phyloP scores from a whole-genome alignment of 2,888 invertebrate genomes.

The Drosophila basisetae region DNA sequence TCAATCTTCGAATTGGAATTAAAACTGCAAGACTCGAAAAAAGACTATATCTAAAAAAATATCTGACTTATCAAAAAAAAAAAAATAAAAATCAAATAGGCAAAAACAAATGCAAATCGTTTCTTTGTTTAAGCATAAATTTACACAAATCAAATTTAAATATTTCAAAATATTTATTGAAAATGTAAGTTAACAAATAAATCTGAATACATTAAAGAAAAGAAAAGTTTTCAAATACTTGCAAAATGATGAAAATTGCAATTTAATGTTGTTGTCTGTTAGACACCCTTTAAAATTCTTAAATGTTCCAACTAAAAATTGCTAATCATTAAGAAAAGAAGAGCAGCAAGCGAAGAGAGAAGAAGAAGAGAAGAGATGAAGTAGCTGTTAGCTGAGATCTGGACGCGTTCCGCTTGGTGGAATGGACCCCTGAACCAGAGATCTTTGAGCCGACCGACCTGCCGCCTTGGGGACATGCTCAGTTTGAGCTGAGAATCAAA shows the following conservation, averaged over 20 bases:
- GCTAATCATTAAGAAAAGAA: too few species aligned
- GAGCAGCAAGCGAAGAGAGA: not conserved
- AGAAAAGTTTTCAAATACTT: too few species aligned
- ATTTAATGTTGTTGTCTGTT: too few species aligned
- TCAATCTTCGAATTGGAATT: not conserved
- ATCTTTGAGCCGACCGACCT: slow-evolving; percentile 34
- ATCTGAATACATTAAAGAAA: too few species aligned
- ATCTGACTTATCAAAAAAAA: not conserved
- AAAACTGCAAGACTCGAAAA: not conserved
- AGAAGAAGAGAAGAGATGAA: not conserved
- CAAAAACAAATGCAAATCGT: not conserved
- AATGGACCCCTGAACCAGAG: slow-evolving; percentile 29
- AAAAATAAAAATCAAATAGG: not conserved
- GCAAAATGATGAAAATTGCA: too few species aligned
- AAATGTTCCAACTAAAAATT: too few species aligned
- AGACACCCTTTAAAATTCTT: too few species aligned
- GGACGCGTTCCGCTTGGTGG: slow-evolving; percentile 36
- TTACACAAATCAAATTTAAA: not conserved
- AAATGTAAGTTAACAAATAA: not conserved
- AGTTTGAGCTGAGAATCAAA: slow-evolving; percentile 65
- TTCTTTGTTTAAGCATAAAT: not conserved
- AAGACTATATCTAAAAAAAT: not conserved
- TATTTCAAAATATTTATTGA: not conserved
- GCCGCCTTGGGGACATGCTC: slow-evolving; percentile 57
- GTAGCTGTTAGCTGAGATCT: slow-evolving; percentile 8